Conservation (phyloP, 2,113 vertebrate species). For the Rattus norvegicus region DNA sequence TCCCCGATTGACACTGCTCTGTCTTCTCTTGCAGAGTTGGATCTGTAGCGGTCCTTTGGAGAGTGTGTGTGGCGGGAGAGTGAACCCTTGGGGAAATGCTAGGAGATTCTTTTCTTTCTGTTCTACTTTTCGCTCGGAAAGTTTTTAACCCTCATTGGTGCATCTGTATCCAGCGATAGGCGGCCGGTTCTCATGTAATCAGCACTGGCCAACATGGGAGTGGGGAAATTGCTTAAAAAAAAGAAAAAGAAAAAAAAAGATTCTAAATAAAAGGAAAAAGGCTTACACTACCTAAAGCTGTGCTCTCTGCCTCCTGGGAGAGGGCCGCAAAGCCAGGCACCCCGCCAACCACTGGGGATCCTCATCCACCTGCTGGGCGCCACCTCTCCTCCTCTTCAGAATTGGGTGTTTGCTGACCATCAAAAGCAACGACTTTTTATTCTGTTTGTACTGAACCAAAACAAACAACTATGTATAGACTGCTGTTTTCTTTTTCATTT, state of each 20-base stretch:
- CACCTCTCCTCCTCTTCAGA: conserved; percentile 83
- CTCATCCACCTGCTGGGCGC: conserved; percentile 69
- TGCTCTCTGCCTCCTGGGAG: conserved; percentile 90
- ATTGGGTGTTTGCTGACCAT: conserved; percentile 78
- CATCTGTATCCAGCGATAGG: conserved; percentile 89
- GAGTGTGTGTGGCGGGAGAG: conserved; percentile 96
- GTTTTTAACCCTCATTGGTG: conserved; percentile 94
- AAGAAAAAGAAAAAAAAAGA: conserved; percentile 83
- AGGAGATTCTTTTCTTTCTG: conserved; percentile 90
- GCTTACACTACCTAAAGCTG: conserved; percentile 90
- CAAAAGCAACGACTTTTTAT: conserved; percentile 78
- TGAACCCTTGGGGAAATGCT: conserved; percentile 94
- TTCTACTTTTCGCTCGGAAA: conserved; percentile 92
- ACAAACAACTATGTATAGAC: conserved; percentile 83
- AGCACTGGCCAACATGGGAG: conserved; percentile 93
- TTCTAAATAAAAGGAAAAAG: conserved; percentile 91
- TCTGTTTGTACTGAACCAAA: conserved; percentile 85
- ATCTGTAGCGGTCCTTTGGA: conserved; percentile 91
- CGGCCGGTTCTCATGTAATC: conserved; percentile 95
- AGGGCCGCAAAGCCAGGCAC: conserved; percentile 83
- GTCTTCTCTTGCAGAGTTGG: conserved; percentile 91
- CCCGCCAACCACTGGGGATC: conserved; percentile 74
- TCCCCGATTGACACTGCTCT: conserved; percentile 82
- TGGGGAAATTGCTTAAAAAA: conserved; percentile 94
- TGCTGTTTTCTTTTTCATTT: conserved; percentile 82